A percentile compares a stretch with the other conserved stretches of the same genome.
Conservation (phyloP, 2,113 vertebrate genomes). For the Platichthys flesus region DNA sequence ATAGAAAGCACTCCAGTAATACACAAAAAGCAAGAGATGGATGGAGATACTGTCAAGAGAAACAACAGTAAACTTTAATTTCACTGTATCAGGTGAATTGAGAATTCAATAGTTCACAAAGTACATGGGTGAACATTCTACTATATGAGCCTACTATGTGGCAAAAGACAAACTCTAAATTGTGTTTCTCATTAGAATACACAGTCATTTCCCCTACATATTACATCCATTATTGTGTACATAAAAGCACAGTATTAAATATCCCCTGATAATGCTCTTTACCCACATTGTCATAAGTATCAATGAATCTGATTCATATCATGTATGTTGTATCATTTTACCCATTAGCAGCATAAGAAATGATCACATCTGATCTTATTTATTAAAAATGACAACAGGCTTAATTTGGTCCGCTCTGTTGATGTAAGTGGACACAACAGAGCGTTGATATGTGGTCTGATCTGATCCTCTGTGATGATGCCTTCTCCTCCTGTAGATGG, state of each 20-base stretch:
- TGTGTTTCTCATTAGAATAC: background rate
- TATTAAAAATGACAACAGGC: slow-evolving; percentile 46
- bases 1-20: background rate
- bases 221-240: slow-evolving; percentile 17
- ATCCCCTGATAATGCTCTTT: background rate
- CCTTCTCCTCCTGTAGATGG: slow-evolving; percentile 78
- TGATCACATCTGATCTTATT: slow-evolving; percentile 13
- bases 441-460: slow-evolving; percentile 66
- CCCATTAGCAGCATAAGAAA: slow-evolving; percentile 6
- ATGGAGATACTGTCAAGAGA: background rate
- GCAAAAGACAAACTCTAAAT: background rate
- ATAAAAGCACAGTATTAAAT: background rate
- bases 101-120: no score
- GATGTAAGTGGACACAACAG: slow-evolving; percentile 71
- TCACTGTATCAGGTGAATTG: no score
- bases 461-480: slow-evolving; percentile 68
- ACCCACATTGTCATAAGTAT: background rate
- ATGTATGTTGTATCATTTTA: background rate
- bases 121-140: no score
- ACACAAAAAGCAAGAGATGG: background rate
- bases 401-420: slow-evolving; percentile 75
- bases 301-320: slow-evolving; percentile 7
- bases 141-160: no score
- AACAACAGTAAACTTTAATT: no score
- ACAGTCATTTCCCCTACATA: slow-evolving; percentile 11